Base-by-base conservation (phyloP, 2,888 invertebrate genomes). In the Hypsopygia costalis region DNA sequence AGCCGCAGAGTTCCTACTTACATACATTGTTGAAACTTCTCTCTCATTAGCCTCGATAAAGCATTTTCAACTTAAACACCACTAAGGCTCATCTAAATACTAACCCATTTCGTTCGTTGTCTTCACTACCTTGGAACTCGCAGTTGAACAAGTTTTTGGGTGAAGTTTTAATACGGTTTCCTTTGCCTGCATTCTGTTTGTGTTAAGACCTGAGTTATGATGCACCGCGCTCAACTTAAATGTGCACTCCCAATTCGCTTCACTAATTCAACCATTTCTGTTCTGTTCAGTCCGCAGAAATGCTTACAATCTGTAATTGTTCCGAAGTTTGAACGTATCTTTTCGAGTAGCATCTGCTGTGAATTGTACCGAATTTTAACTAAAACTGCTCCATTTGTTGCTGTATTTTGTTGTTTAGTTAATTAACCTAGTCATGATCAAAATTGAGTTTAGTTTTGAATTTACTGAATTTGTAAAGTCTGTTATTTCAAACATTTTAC, bases 111-210 rank as follows among this genome's bases (percentile, higher is more conserved):
- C 22, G 32, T 31, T 29, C 11, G 11, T 29, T 29, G 32, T 38
- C 31, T 37, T 38, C 32, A 33, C 38, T 32, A 27, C 8, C 10
- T 10, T 31, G 28, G 12, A 33, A 16, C 33, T 33, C 11, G 31
- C 31, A 16, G 10, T 31, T 10, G 34, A 9, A 29, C 28, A 12
- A 71, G 63, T 62, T 69, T 70, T 62, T 56, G 57, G 56, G 47
- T 51, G 45, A 68, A 73, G 63, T 74, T 74, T 72, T 74, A 71
- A 74, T 72, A 64, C 58, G 62, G 66, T 69, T 67, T 63, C 62
- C 58, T 61, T 62, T 57, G 52, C 56, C 49, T 59, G 51, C 55
- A 52, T 58, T 58, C 60, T 58, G 49, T 60, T 58, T 58, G 51
- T 51, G 46, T 51, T 49, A 49, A 44, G 44, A 44, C 42, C 41